Conservation (phyloP, 2,888 invertebrate species). For the Leptinotarsa tumamoca region DNA sequence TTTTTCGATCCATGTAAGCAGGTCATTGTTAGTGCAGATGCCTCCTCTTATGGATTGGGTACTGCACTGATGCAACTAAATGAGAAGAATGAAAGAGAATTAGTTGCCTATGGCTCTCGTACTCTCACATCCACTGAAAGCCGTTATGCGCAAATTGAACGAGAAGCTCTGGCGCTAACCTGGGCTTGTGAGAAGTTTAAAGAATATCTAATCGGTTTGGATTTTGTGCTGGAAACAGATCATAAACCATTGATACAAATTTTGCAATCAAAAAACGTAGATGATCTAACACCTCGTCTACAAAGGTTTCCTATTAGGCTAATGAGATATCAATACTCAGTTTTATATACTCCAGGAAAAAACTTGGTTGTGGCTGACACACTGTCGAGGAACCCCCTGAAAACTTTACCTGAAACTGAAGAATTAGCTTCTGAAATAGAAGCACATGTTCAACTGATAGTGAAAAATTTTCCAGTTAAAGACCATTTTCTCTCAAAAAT, state of each 20-base stretch:
- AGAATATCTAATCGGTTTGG: slow-evolving; percentile 29
- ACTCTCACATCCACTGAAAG: slow-evolving; percentile 18
- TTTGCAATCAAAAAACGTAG: no score
- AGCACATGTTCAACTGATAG: no score
- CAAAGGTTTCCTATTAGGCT: slow-evolving; percentile 37
- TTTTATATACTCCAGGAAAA: slow-evolving; percentile 26
- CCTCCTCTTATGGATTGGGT: slow-evolving; percentile 46
- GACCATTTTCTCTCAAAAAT: slow-evolving; percentile 19
- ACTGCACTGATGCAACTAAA: slow-evolving; percentile 48
- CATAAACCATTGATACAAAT: slow-evolving; percentile 42
- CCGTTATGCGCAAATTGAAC: no score
- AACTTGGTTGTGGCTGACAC: slow-evolving; percentile 31
- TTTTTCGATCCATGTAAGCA: slow-evolving; percentile 54
- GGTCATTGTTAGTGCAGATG: slow-evolving; percentile 52
- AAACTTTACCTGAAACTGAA: slow-evolving; percentile 7
- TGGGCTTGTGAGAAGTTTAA: slow-evolving; percentile 55
- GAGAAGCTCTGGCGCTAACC: no score
- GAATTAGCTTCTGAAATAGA: not conserved
- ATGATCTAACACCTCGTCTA: slow-evolving; percentile 43
- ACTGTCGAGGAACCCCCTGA: not conserved
- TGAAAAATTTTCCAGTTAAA: no score
- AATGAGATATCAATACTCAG: slow-evolving; percentile 40
- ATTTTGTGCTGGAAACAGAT: slow-evolving; percentile 34
- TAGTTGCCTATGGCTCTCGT: slow-evolving; percentile 56
- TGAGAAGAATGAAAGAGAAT: slow-evolving; percentile 40